Conservation (phyloP, 2,888 invertebrate species). For the Tupiocoris notatus region DNA sequence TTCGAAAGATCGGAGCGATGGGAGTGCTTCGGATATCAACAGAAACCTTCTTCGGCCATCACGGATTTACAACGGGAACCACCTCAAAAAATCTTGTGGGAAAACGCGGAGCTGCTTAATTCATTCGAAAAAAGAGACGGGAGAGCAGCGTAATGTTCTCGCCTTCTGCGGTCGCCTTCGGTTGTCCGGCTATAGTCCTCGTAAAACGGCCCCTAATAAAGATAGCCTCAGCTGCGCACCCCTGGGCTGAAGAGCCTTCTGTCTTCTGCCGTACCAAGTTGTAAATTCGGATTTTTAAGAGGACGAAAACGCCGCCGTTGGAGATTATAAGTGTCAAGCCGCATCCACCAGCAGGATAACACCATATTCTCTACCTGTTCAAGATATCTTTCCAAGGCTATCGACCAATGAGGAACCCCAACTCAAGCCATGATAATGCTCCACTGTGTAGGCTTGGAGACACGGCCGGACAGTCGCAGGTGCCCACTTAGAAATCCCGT, state of each 20-base stretch:
- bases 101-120: not conserved
- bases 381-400: not conserved
- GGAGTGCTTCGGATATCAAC: not conserved
- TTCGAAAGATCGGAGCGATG: not conserved
- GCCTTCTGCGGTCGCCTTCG: conserved; percentile 16
- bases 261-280: not conserved
- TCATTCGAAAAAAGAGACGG: not conserved
- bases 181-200: not conserved
- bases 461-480: not conserved
- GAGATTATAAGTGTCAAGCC: conserved; percentile 35
- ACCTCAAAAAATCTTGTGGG: not conserved
- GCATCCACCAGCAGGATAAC: conserved; percentile 8
- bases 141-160: conserved; percentile 18
- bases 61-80: not conserved
- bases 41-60: not conserved
- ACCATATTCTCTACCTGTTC: not conserved
- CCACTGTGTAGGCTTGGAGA: not conserved
- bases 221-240: not conserved
- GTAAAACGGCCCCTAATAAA: conserved; percentile 37
- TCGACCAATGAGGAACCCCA: not conserved
- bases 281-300: conserved; percentile 30
- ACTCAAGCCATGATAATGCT: not conserved
- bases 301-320: not conserved
- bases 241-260: not conserved
- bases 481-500: not conserved